Percentiles rank a stretch among this genome's conserved stretches.
Conservation (phyloP, 2,797 vertebrate genomes). For the Capromys pilorides region DNA sequence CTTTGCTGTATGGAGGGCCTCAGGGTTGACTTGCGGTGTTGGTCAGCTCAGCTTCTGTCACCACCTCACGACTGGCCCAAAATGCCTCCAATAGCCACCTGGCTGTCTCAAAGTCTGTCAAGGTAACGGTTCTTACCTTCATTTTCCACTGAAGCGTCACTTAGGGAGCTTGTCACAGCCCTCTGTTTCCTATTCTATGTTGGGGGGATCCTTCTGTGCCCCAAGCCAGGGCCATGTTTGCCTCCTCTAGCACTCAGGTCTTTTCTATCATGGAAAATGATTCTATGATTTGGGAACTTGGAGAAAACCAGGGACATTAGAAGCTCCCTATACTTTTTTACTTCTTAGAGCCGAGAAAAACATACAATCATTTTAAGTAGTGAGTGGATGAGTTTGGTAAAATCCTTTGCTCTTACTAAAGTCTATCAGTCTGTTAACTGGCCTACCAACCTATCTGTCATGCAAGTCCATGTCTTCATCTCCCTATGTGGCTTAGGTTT, state of each 20-base stretch:
- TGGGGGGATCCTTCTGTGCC: background rate
- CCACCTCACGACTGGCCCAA: background rate
- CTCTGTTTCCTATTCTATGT: background rate
- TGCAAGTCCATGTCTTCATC: background rate
- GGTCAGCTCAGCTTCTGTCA: no score
- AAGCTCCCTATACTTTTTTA: background rate
- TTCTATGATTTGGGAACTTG: background rate
- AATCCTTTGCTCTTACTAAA: background rate
- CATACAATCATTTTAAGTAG: background rate
- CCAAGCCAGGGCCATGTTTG: background rate
- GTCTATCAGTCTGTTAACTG: background rate
- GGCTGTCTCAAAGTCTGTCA: background rate
- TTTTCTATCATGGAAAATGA: background rate
- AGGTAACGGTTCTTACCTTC: background rate
- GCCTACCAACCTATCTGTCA: background rate
- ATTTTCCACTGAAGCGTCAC: no score
- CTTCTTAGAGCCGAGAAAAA: slow-evolving; percentile 20
- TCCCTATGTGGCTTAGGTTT: background rate
- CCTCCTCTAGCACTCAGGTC: background rate
- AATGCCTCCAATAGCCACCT: background rate
- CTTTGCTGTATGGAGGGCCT: background rate
- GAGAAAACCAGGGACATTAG: background rate
- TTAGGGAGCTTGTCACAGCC: background rate
- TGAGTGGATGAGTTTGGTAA: background rate
- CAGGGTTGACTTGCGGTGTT: background rate